These are phyloP conservation scores for Cryptophagus acutangulus DNA, from an alignment of 2,888 invertebrate genomes.

Conservation along the genomic window DNA sequence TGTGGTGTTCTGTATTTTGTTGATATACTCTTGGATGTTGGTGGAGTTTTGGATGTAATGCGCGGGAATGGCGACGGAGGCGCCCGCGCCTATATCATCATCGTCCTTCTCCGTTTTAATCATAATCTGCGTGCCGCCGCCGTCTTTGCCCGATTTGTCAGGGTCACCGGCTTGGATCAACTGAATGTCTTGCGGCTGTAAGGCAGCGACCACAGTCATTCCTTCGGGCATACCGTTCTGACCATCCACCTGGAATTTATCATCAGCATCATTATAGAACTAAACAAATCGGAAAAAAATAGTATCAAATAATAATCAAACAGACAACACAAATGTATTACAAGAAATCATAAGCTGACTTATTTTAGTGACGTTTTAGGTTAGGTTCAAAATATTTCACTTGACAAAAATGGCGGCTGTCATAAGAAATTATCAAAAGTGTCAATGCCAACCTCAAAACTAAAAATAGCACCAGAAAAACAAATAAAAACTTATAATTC, in stretches of 20 bases:
- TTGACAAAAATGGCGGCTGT: no score
- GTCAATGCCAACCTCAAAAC: no score
- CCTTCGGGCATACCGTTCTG: conserved; percentile 56
- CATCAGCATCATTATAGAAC: conserved; percentile 2
- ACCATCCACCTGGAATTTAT: conserved; percentile 42
- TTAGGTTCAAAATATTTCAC: no score
- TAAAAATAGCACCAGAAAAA: no score
- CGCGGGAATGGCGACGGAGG: conserved; percentile 49
- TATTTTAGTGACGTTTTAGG: no score
- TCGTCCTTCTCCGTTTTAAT: conserved; percentile 46
- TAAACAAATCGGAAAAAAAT: background rate
- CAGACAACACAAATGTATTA: no score
- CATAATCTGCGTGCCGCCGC: conserved; percentile 50
- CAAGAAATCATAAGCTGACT: no score
- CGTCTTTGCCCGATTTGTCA: conserved; percentile 41
- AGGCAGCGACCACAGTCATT: conserved; percentile 62
- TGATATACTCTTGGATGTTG: conserved; percentile 52
- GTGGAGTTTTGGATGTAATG: conserved; percentile 53
- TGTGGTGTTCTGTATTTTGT: conserved; percentile 45
- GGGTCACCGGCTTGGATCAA: conserved; percentile 48
- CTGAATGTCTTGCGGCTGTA: conserved; percentile 68
- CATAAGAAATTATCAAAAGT: no score
- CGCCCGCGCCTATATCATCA: conserved; percentile 12
- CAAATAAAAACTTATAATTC: no score
- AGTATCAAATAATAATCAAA: background rate